Base-by-base conservation (phyloP, 2,113 vertebrate species). In the Poecilia latipinna region DNA sequence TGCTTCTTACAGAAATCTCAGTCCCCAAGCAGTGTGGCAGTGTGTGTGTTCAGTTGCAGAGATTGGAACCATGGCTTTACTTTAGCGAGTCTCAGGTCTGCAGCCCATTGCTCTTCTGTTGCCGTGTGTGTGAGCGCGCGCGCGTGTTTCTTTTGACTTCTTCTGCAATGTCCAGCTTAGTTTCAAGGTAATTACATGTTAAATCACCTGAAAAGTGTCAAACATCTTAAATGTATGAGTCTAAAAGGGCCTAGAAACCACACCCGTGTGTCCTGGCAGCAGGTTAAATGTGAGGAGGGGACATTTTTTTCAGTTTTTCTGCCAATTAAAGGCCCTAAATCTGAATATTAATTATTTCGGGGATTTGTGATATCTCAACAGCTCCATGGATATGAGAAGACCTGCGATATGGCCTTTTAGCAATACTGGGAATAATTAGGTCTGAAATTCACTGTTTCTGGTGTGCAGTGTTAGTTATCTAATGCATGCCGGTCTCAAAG, bases 341-440 rank as follows among this genome's bases (percentile, higher is more conserved):
- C 62, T 54, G 80, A 82, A 82, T 86, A 87, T 81, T 83, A 90
- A 88, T 90, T 84, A 88, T 89, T 88, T 82, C 72, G 63, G 88
- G 85, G 85, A 83, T 79, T 85, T 12, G 28, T 68, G 82, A 75
- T 89, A 86, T 82, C 62, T 60, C 68, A 71, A 51, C 71, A 78
- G 80, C 71, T 90, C 80, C 84, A 71, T 84, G 65, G 70, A 79
- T 67, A 78, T 74, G 82, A 82, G 77, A 69, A 74, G 72, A 79
- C 77, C 84, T 77, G 77, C 63, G 77, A 85, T 90, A 86, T 84
- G 74, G 80, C 76, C 74, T 82, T 74, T 87, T 81, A 54, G 63
- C 85, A 82, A 80, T 74, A n/a, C 63, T 67, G 65, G 68, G 60
- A 81, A 91, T 87, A 88, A 90, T 86, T 65, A 90, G 74, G 57